Percentiles rank a stretch among this genome's conserved stretches.
Conservation (phyloP, 2,797 vertebrate genomes). For the Steatocranus sp. region DNA sequence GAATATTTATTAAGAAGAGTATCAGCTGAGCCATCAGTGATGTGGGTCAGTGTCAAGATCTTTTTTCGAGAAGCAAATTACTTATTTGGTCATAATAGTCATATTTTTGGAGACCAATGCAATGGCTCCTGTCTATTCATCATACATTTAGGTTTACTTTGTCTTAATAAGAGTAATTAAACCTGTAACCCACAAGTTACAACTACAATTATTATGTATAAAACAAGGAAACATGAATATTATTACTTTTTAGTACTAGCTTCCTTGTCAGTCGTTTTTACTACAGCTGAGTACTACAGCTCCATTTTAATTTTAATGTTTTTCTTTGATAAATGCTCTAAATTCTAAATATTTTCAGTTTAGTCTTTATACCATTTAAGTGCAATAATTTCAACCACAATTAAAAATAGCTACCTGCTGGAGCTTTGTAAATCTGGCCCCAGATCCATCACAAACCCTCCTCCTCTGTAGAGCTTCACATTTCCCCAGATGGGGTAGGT, state of each 20-base stretch:
- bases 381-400: not conserved
- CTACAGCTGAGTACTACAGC: too few relatives aligned
- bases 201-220: not conserved
- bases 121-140: not conserved
- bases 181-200: not conserved
- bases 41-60: not conserved
- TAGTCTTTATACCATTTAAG: not conserved
- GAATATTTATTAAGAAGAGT: not conserved
- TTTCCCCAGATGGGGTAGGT: constrained; percentile 84
- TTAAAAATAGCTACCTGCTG: constrained; percentile 73
- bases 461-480: constrained; percentile 83
- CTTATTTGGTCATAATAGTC: not conserved
- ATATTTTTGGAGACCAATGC: not conserved
- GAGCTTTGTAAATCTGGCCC: constrained; percentile 79
- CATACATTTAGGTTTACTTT: not conserved
- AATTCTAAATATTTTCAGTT: not conserved
- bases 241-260: too few relatives aligned
- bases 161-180: not conserved
- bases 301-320: not conserved
- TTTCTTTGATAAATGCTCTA: not conserved
- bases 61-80: not conserved
- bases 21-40: not conserved
- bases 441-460: constrained; percentile 85
- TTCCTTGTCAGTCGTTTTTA: not conserved
- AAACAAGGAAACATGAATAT: not conserved